Base-by-base conservation (phyloP, 2,888 invertebrate species). In the Eilema caniola region DNA sequence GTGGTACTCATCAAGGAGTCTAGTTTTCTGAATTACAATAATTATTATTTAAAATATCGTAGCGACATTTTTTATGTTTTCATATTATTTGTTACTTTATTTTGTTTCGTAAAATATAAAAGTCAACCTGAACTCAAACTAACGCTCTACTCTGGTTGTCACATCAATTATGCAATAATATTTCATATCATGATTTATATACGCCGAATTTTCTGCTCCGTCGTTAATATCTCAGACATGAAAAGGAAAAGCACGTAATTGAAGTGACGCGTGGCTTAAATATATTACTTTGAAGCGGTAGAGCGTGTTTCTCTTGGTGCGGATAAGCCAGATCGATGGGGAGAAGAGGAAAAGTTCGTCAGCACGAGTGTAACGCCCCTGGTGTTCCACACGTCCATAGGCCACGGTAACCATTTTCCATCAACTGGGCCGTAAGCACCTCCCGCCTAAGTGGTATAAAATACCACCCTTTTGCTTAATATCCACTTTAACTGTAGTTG, bases 111-210 rank as follows among this genome's bases (percentile, higher is more conserved):
- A 16, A 53, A 53, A 53, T 53, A n/a, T 0, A 53, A n/a, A 53
- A 53, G 10, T 53, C 53, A 47, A 4, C 1, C 47, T 47, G 20
- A 20, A n/a, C 3, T n/a, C n/a, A n/a, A 53, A 53, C 2, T 53
- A n/a, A 53, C 20, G 53, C 10, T 53, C n/a, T 53, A 10, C n/a
- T 8, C n/a, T 20, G 53, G 53, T n/a, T 53, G 53, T 53, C 53
- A 53, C n/a, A 53, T 53, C 53, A 53, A 53, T 53, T 53, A 53
- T 53, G 10, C 53, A n/a, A 53, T 53, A 53, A 53, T 53, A n/a
- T 53, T 53, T 53, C 53, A 53, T 53, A 53, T n/a, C 20, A 10
- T n/a, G n/a, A 53, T 53, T 7, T n/a, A 53, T 53, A 53, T n/a
- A 53, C 53, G n/a, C 0, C 3, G n/a, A n/a, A 53, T 53, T 53